A percentile compares a stretch with the other conserved stretches of the same genome.
phyloP scores from a whole-genome alignment of 2,113 vertebrate species.

The Seriola quinqueradiata region DNA sequence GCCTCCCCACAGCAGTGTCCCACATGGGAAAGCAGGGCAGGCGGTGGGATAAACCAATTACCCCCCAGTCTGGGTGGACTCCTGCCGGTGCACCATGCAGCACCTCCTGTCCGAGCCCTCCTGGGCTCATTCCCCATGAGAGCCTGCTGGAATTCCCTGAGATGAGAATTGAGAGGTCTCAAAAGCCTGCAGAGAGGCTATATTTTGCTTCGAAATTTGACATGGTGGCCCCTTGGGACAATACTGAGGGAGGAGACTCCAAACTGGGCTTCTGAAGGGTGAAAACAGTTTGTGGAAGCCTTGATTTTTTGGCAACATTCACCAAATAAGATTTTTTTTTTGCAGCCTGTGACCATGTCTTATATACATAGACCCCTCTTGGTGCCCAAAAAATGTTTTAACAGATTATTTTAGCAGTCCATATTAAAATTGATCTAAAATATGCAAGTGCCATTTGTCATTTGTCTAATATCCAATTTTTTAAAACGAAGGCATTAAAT shows the following conservation, averaged over 20 bases:
- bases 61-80: constrained; percentile 76
- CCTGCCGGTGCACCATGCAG: constrained; percentile 70
- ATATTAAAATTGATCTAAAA: not conserved
- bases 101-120: constrained; percentile 68
- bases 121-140: constrained; percentile 72
- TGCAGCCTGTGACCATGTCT: not conserved
- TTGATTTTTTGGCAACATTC: constrained; percentile 21
- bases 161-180: constrained; percentile 68
- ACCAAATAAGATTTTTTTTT: constrained; percentile 2
- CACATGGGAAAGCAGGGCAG: constrained; percentile 85
- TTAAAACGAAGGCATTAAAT: not conserved
- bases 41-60: constrained; percentile 85
- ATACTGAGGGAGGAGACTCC: constrained; percentile 60
- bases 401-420: not conserved
- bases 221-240: constrained; percentile 70
- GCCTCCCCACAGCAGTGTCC: constrained; percentile 84
- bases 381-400: not conserved
- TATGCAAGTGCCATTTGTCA: not conserved
- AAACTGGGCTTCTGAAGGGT: constrained; percentile 36
- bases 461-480: not conserved
- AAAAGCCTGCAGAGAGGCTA: constrained; percentile 66
- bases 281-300: constrained; percentile 9
- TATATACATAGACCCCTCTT: not conserved
- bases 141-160: constrained; percentile 79
- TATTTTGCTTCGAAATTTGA: constrained; percentile 73